Base-by-base conservation (phyloP, 2,113 vertebrate species). In the Gallinago undulata region DNA sequence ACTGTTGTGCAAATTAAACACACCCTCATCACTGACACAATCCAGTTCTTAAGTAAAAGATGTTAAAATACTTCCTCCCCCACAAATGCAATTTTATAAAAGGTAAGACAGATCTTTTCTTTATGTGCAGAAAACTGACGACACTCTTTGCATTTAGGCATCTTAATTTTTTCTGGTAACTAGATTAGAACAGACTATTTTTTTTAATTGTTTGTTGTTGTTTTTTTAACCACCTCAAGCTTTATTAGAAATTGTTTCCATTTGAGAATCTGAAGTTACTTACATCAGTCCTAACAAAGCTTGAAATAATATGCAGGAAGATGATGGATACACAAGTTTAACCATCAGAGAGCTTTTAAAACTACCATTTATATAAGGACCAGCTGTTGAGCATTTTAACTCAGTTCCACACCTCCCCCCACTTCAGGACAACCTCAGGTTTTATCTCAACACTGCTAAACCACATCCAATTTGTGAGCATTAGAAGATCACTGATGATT, bases 1-100 rank as follows among this genome's bases (percentile, higher is more conserved):
- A 84, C 90, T 91, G 89, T 62, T 92, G 86, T 81, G 94, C 92
- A 93, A 96, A 95, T 92, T 64, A 69, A 95, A 94, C 90, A 95
- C 94, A 79, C 92, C 85, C 90, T 96, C 85, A 91, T 15, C 75
- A 39, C 50, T 74, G 92, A 86, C 83, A 94, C 92, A 95, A 92
- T 67, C 76, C 75, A 43, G n/a, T 74, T 92, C 93, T 84, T 76
- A 96, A 84, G 79, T 41, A 85, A 73, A 94, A 86, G 84, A 87
- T 68, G 80, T 72, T 96, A 56, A 93, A 82, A 91, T 87, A 53
- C 31, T 60, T 89, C 95, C 91, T 84, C 74, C 30, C 66, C 41
- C 45, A 60, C 84, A 79, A 89, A 60, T 41, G 19, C 43, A 75
- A 60, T 87, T 88, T 83, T 51, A n/a, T 72, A 64, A 64, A 63